Conservation (phyloP, 2,113 vertebrate genomes). For the Eublepharis macularius region DNA sequence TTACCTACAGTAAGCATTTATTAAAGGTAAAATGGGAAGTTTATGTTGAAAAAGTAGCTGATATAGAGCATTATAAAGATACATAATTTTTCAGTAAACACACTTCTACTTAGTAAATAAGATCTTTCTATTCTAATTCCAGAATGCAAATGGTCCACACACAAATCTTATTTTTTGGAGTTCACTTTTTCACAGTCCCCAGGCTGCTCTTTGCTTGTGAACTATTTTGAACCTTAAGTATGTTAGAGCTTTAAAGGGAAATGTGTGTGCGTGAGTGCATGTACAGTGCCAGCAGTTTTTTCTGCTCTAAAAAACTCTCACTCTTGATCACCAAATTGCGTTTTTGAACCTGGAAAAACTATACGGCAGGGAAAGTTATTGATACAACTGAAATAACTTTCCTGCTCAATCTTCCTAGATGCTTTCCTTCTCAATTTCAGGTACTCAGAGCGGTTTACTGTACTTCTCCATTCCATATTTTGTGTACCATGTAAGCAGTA, state of each 20-base stretch:
- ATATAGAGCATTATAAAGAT: neutral
- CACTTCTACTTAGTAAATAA: neutral
- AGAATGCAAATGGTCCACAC: neutral
- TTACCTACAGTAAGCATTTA: neutral
- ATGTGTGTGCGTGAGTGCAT: neutral
- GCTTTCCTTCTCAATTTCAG: neutral
- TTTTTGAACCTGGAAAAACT: neutral
- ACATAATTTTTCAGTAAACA: neutral
- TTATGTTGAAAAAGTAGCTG: neutral
- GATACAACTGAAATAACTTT: no score
- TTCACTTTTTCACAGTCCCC: neutral
- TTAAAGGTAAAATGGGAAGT: neutral
- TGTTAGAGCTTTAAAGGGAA: neutral
- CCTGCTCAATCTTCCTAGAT: no score
- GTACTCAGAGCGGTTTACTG: neutral
- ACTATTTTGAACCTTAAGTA: neutral
- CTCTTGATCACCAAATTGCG: neutral
- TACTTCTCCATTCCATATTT: neutral
- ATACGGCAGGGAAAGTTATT: no score
- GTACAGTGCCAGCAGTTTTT: neutral
- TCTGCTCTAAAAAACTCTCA: neutral
- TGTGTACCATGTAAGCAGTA: neutral
- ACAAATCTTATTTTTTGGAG: neutral
- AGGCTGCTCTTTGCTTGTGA: neutral
- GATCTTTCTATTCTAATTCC: no score